Evolutionary conservation across 2,888 invertebrate genomes (phyloP).

Genomic region (Seira ritae): DNA sequence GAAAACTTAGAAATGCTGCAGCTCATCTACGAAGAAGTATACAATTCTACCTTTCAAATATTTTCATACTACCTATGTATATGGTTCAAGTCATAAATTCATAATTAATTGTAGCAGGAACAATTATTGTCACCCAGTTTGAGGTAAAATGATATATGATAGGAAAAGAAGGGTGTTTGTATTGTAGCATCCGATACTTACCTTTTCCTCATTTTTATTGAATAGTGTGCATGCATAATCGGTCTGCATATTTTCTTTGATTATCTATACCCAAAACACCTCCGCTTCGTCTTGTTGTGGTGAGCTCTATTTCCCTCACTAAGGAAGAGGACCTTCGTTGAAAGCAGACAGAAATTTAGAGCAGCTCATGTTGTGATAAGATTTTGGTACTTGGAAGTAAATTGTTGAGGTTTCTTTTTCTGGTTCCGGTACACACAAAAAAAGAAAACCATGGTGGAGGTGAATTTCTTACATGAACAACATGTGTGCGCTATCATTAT

Average conservation of each 20-base stretch:
- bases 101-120: constrained; percentile 30
- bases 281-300: too few species aligned
- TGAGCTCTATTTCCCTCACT: too few species aligned
- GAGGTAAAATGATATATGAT: constrained; percentile 19
- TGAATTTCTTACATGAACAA: not conserved
- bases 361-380: too few species aligned
- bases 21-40: constrained; percentile 61
- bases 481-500: constrained; percentile 28
- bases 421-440: not conserved
- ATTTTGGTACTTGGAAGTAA: too few species aligned
- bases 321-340: too few species aligned
- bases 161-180: not conserved
- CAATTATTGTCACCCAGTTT: constrained; percentile 14
- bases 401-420: not conserved
- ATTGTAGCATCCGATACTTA: not conserved
- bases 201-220: not conserved
- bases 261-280: not conserved
- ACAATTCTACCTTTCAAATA: not conserved
- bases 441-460: not conserved
- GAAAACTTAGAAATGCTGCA: constrained; percentile 49
- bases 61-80: not conserved
- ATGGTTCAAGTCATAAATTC: constrained; percentile 10
- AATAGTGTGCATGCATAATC: not conserved
- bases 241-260: constrained; percentile 3
- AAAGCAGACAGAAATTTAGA: too few species aligned